These are phyloP conservation scores for Bucorvus abyssinicus DNA, from an alignment of 2,797 vertebrate species.

Conservation along the genomic window DNA sequence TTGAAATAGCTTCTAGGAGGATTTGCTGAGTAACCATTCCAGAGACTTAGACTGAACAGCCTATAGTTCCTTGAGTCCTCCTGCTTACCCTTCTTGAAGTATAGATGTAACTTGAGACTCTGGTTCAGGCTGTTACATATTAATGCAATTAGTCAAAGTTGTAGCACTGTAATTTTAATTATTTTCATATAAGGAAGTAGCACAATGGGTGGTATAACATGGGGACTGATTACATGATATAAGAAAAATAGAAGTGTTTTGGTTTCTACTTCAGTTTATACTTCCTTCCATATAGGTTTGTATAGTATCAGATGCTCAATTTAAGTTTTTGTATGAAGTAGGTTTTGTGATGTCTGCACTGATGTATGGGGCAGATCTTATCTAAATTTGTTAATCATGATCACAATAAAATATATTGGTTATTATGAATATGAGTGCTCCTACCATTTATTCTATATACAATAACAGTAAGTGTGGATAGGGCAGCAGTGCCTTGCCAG, in stretches of 20 bases:
- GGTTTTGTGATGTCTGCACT: not conserved
- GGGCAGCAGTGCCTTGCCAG: not conserved
- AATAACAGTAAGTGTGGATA: not conserved
- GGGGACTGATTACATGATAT: not conserved
- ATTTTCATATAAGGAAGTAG: slow-evolving; percentile 35
- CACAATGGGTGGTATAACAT: slow-evolving; percentile 54
- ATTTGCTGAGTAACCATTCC: not conserved
- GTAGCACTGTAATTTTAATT: slow-evolving; percentile 20
- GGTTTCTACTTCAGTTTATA: not conserved
- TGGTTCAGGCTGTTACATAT: slow-evolving; percentile 43
- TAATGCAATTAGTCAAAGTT: slow-evolving; percentile 56
- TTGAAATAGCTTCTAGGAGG: not conserved
- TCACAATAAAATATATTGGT: not conserved
- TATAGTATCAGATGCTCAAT: not conserved
- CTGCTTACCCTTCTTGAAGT: not conserved
- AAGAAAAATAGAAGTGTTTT: not conserved
- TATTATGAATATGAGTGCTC: not conserved
- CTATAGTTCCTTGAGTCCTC: not conserved
- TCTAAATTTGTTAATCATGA: not conserved
- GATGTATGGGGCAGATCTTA: not conserved
- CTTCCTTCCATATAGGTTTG: not conserved
- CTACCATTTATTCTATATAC: not conserved
- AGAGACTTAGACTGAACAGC: not conserved
- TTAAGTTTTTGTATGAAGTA: not conserved
- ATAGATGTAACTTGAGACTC: not conserved